phyloP scores from a whole-genome alignment of 2,888 invertebrate species.

The Ennomos fuscantarius region DNA sequence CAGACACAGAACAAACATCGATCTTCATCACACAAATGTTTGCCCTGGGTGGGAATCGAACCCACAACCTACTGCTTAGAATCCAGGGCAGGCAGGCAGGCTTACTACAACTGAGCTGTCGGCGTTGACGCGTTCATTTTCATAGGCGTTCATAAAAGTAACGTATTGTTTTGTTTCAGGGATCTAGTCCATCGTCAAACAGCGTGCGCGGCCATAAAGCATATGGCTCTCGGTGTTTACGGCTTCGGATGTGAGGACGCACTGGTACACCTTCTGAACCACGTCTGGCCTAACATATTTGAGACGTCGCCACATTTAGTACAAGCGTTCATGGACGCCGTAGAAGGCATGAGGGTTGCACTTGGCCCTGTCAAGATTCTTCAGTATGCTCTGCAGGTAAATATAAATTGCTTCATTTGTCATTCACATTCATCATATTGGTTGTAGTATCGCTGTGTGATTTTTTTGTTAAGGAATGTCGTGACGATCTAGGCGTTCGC shows the following conservation, averaged over 20 bases:
- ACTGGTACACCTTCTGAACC: conserved; percentile 97
- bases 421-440: no score
- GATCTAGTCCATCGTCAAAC: conserved; percentile 99
- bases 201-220: conserved; percentile 99
- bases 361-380: conserved; percentile 98
- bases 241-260: conserved; percentile 99
- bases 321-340: conserved; percentile 99
- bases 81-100: no score
- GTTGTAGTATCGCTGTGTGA: no score
- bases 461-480: no score
- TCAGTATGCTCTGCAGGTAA: conserved; percentile 97
- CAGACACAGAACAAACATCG: no score
- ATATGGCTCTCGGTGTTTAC: conserved; percentile 99
- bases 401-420: conserved; percentile 11
- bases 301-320: conserved; percentile 99
- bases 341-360: conserved; percentile 98
- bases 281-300: conserved; percentile 99
- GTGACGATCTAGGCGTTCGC: no score
- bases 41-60: no score
- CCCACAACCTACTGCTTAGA: no score
- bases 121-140: no score
- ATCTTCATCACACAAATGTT: no score
- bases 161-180: conserved; percentile 68
- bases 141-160: neutral
- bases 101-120: no score